These are phyloP conservation scores for Micropterix aruncella DNA, from an alignment of 2,888 invertebrate genomes.

Conservation along the genomic window DNA sequence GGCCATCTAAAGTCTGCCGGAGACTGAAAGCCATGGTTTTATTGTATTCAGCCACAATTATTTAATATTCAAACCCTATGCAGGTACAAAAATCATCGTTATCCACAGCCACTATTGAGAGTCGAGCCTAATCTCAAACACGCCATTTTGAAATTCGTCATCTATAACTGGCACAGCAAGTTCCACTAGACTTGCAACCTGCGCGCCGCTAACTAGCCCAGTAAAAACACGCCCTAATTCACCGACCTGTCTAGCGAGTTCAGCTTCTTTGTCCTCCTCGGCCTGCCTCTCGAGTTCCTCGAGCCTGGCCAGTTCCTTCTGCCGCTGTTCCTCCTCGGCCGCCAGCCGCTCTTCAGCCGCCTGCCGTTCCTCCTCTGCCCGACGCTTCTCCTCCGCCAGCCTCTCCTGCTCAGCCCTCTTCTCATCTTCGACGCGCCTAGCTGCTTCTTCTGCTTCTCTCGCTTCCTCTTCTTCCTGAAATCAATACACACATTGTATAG, in stretches of 20 bases:
- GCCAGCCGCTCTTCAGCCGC: slow-evolving; percentile 23
- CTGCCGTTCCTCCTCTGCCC: slow-evolving; percentile 23
- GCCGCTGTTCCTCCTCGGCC: slow-evolving; percentile 38
- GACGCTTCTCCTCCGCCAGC: slow-evolving; percentile 18
- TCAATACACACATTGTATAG: too few species aligned
- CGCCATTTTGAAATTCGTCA: too few species aligned
- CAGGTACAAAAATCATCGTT: too few species aligned
- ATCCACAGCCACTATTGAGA: too few species aligned
- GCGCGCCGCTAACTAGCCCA: too few species aligned
- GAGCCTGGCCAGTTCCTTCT: slow-evolving; percentile 38
- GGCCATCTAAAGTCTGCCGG: too few species aligned
- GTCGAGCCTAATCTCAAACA: too few species aligned
- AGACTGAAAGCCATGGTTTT: too few species aligned
- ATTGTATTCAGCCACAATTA: too few species aligned
- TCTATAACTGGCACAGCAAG: too few species aligned
- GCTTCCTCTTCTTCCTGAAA: slow-evolving; percentile 12
- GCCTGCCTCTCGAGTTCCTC: slow-evolving; percentile 47
- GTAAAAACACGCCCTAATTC: neutral
- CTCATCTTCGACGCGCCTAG: slow-evolving; percentile 18
- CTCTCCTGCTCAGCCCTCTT: slow-evolving; percentile 27
- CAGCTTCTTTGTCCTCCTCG: slow-evolving; percentile 48
- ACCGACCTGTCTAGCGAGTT: slow-evolving; percentile 47
- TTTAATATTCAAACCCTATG: too few species aligned
- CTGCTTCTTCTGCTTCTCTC: slow-evolving; percentile 23
- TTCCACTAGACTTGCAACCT: too few species aligned